These are phyloP conservation scores for Onychostruthus taczanowskii DNA, from an alignment of 2,113 vertebrate genomes.

Conservation along the genomic window DNA sequence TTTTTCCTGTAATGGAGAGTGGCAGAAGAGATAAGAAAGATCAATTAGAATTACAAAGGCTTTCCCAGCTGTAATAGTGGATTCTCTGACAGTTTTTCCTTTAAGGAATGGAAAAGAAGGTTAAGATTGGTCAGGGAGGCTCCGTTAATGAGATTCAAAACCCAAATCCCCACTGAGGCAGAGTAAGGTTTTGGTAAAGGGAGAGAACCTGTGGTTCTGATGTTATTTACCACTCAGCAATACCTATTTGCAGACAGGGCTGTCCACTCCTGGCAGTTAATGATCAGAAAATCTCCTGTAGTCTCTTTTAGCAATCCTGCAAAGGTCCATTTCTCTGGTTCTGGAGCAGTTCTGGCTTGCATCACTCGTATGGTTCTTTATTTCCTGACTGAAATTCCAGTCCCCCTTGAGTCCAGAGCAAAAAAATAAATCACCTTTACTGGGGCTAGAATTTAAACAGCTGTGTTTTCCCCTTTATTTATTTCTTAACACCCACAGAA, in stretches of 20 bases:
- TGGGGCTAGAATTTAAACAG: background rate
- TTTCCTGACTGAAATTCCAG: background rate
- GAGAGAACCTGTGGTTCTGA: background rate
- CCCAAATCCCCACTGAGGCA: background rate
- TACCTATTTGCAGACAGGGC: background rate
- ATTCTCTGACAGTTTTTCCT: background rate
- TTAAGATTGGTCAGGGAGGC: background rate
- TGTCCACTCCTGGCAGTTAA: background rate
- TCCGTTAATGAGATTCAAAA: conserved; percentile 13
- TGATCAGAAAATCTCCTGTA: background rate
- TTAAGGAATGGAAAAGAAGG: background rate
- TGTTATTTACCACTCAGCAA: background rate
- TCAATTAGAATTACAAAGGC: background rate
- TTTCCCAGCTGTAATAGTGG: background rate
- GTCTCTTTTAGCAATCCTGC: background rate
- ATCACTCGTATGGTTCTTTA: background rate
- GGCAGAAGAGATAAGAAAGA: background rate
- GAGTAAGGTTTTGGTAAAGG: background rate
- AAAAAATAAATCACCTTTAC: background rate
- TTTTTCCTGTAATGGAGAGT: background rate
- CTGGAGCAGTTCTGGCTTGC: background rate
- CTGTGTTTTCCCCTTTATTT: background rate
- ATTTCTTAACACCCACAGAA: background rate
- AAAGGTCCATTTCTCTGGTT: background rate
- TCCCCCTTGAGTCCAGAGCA: background rate